Percentiles rank a stretch among this genome's conserved stretches.
phyloP scores from a whole-genome alignment of 2,113 vertebrate species.

The Charadrius vociferus region DNA sequence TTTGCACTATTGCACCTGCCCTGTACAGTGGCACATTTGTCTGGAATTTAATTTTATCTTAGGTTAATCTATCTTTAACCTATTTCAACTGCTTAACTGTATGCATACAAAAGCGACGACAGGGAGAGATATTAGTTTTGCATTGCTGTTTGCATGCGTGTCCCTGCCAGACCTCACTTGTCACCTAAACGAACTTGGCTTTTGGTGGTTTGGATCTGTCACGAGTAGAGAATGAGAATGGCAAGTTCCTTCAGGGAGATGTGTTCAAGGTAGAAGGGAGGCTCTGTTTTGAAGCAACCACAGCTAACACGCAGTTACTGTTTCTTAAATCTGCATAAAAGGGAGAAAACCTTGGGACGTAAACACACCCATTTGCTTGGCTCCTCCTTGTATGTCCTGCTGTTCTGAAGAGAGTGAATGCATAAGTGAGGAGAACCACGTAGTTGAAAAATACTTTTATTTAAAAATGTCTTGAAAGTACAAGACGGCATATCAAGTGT shows the following conservation, averaged over 20 bases:
- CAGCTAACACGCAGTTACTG: neutral
- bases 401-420: neutral
- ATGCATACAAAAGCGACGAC: neutral
- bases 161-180: neutral
- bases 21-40: neutral
- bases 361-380: neutral
- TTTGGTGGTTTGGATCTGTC: neutral
- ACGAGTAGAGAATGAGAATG: neutral
- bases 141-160: neutral
- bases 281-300: neutral
- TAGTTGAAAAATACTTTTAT: neutral
- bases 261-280: neutral
- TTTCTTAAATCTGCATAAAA: neutral
- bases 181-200: rapidly evolving
- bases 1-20: neutral
- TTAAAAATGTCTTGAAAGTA: neutral
- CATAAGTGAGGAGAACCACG: neutral
- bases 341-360: neutral
- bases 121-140: neutral
- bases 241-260: neutral
- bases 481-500: neutral
- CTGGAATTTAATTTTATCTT: neutral
- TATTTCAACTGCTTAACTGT: neutral
- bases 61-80: neutral
- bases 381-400: neutral